Evolutionary conservation across 2,888 invertebrate species (phyloP).

Genomic region (Tineola bisselliella): DNA sequence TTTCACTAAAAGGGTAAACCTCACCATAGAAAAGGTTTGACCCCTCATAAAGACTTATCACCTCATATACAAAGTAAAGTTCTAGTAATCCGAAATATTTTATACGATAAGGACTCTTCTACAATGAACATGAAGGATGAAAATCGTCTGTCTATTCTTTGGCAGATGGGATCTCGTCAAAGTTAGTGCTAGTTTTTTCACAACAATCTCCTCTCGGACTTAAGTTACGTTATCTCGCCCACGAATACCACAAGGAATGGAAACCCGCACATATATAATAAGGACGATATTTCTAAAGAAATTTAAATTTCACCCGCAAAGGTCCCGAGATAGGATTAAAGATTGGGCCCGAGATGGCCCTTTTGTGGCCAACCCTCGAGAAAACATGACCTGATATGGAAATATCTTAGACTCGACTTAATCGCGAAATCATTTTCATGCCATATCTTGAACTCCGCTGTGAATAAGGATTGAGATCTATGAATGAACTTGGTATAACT

Average conservation of each 20-base stretch:
- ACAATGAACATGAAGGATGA: slow-evolving; percentile 33
- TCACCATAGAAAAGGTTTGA: slow-evolving; percentile 66
- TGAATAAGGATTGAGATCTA: slow-evolving; percentile 10
- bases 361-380: slow-evolving; percentile 67
- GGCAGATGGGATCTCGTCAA: slow-evolving; percentile 56
- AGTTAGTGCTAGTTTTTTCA: slow-evolving; percentile 66
- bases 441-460: slow-evolving; percentile 4
- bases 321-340: slow-evolving; percentile 67
- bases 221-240: slow-evolving; percentile 66
- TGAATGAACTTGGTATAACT: not conserved
- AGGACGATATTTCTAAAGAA: slow-evolving; percentile 69
- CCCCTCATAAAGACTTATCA: slow-evolving; percentile 70
- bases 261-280: slow-evolving; percentile 68
- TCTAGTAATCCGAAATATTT: slow-evolving; percentile 47
- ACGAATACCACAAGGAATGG: slow-evolving; percentile 64
- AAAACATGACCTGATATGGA: slow-evolving; percentile 69
- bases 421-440: slow-evolving; percentile 55
- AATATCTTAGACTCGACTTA: slow-evolving; percentile 60
- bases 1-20: slow-evolving; percentile 68
- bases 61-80: slow-evolving; percentile 69
- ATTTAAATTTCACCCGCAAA: slow-evolving; percentile 68
- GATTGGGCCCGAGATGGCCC: slow-evolving; percentile 66
- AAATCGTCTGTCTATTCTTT: slow-evolving; percentile 29
- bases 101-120: slow-evolving; percentile 35
- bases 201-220: slow-evolving; percentile 67